Evolutionary conservation across 1,140 invertebrate species (phyloP).

Genomic region (Sycobia sp.): DNA sequence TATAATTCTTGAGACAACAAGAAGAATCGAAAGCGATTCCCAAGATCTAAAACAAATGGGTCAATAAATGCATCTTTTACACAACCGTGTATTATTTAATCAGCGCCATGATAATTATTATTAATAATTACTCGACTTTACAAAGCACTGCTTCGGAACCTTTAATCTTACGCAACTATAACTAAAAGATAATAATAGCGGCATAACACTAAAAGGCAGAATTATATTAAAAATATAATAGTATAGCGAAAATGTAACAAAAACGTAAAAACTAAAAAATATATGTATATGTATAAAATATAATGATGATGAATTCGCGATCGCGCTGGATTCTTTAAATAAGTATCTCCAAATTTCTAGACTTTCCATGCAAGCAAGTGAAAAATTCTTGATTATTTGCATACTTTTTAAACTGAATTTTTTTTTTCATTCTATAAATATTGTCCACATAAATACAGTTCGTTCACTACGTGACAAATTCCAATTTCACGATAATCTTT

Average conservation of each 20-base stretch:
- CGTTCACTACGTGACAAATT: too few relatives aligned
- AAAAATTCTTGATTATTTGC: too few relatives aligned
- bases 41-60: neutral
- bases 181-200: neutral
- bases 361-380: conserved; percentile 14
- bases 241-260: neutral
- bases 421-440: too few relatives aligned
- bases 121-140: neutral
- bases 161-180: neutral
- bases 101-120: conserved; percentile 1
- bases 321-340: neutral
- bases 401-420: too few relatives aligned
- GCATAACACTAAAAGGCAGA: conserved; percentile 11
- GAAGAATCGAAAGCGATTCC: too few relatives aligned
- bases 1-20: too few relatives aligned
- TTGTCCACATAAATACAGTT: too few relatives aligned
- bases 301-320: too few relatives aligned
- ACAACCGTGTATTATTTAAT: neutral
- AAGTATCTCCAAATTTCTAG: neutral
- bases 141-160: conserved; percentile 9
- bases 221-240: neutral
- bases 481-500: too few relatives aligned
- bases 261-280: neutral
- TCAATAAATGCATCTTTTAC: neutral
- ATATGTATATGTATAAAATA: neutral